Evolutionary conservation across 2,797 vertebrate species (phyloP).

Genomic region (Pipistrellus pygmaeus): DNA sequence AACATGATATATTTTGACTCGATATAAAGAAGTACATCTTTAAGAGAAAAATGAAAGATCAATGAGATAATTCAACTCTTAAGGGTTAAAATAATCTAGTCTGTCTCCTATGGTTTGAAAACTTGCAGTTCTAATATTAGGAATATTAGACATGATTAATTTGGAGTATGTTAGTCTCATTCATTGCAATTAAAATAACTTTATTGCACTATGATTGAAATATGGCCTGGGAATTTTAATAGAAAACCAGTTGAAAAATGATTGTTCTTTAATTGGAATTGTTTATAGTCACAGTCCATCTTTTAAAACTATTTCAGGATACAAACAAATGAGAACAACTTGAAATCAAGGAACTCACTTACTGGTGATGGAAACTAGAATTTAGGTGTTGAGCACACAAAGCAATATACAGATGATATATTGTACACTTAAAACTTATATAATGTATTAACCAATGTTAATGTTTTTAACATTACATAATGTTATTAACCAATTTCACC

Average conservation of each 20-base stretch:
- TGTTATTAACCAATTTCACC: background rate
- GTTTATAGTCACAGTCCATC: background rate
- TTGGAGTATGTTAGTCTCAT: background rate
- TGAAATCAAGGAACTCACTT: background rate
- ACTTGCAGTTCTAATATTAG: background rate
- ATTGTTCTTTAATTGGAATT: slow-evolving; percentile 37
- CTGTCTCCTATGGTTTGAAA: background rate
- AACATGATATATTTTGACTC: background rate
- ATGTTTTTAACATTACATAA: background rate
- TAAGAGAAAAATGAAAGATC: background rate
- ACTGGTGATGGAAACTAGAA: background rate
- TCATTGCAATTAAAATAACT: background rate
- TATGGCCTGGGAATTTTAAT: background rate
- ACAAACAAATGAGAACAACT: slow-evolving; percentile 43
- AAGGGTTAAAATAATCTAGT: background rate
- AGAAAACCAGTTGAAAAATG: slow-evolving; percentile 37
- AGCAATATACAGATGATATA: background rate
- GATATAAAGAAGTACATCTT: background rate
- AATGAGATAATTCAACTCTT: background rate
- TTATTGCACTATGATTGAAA: background rate
- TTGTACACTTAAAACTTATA: background rate
- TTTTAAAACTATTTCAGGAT: slow-evolving; percentile 35
- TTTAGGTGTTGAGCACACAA: background rate
- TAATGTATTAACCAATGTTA: background rate
- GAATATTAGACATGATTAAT: background rate